A percentile compares a stretch with the other conserved stretches of the same genome.
Evolutionary conservation across 2,888 invertebrate genomes (phyloP).

Genomic region (Dasypolia templi): DNA sequence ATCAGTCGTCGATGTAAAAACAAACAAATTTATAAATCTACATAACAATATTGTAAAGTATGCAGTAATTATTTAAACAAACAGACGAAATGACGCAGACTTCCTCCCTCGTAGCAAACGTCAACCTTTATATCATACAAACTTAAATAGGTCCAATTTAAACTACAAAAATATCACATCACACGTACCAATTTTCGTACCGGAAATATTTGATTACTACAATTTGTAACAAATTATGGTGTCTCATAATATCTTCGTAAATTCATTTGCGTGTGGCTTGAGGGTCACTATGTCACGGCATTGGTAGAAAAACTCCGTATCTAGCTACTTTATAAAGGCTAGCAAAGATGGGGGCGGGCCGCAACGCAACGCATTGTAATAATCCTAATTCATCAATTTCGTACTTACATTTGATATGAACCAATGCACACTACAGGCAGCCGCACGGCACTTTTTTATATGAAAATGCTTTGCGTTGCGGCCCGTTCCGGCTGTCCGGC

Average conservation of each 20-base stretch:
- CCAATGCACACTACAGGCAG: neutral
- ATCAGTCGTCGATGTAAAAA: neutral
- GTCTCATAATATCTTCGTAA: constrained; percentile 9
- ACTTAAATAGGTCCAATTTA: neutral
- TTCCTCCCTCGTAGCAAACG: neutral
- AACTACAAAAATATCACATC: too few species aligned
- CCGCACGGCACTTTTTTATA: neutral
- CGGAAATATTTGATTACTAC: constrained; percentile 11
- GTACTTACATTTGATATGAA: neutral
- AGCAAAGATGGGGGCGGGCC: neutral
- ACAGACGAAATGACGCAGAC: neutral
- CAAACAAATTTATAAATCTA: neutral
- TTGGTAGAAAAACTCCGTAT: constrained; percentile 30
- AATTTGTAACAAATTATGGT: constrained; percentile 19
- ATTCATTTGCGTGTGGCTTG: constrained; percentile 18
- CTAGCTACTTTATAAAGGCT: neutral
- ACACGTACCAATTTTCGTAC: constrained; percentile 24
- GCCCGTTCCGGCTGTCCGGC: neutral
- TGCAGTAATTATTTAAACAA: neutral
- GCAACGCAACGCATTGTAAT: neutral
- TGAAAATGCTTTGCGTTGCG: neutral
- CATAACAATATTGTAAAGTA: constrained; percentile 2
- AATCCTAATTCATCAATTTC: neutral
- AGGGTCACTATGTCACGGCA: constrained; percentile 26
- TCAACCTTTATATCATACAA: constrained; percentile 21